These are phyloP conservation scores for Vipera latastei DNA, from an alignment of 2,797 vertebrate species.

Conservation along the genomic window DNA sequence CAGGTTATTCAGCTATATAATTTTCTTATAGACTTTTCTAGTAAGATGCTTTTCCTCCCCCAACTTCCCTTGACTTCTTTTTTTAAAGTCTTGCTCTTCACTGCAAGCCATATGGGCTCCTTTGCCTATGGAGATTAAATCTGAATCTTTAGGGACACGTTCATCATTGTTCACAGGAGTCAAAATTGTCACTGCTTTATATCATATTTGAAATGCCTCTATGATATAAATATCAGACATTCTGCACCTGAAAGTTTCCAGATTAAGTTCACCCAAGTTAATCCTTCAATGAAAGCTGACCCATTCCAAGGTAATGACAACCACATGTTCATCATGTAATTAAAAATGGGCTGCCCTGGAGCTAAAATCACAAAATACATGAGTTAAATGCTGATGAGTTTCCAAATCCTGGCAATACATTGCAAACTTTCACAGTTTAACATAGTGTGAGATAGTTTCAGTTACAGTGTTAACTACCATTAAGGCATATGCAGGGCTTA, in stretches of 20 bases:
- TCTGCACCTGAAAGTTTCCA: conserved; percentile 41
- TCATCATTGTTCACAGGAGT: conserved; percentile 41
- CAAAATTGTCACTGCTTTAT: conserved; percentile 41
- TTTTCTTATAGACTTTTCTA: background rate
- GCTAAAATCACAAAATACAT: conserved; percentile 20
- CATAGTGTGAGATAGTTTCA: conserved; percentile 7
- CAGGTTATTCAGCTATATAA: background rate
- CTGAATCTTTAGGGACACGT: conserved; percentile 35
- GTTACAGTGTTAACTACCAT: background rate
- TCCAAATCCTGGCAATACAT: background rate
- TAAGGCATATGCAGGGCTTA: background rate
- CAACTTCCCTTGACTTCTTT: too few relatives aligned
- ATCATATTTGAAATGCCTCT: conserved; percentile 31
- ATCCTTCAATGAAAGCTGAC: conserved; percentile 37
- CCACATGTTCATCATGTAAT: conserved; percentile 36
- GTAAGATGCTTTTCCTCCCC: background rate
- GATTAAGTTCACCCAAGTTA: conserved; percentile 43
- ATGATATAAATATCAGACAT: conserved; percentile 41
- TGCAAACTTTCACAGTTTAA: conserved; percentile 21
- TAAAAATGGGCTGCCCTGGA: conserved; percentile 26
- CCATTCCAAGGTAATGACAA: conserved; percentile 34
- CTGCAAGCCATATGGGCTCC: conserved; percentile 29
- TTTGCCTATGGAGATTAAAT: conserved; percentile 35
- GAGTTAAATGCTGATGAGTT: conserved; percentile 18
- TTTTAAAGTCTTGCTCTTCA: background rate